A percentile compares a stretch with the other conserved stretches of the same genome.
phyloP scores from a whole-genome alignment of 2,888 invertebrate species.

The Catocala nupta region DNA sequence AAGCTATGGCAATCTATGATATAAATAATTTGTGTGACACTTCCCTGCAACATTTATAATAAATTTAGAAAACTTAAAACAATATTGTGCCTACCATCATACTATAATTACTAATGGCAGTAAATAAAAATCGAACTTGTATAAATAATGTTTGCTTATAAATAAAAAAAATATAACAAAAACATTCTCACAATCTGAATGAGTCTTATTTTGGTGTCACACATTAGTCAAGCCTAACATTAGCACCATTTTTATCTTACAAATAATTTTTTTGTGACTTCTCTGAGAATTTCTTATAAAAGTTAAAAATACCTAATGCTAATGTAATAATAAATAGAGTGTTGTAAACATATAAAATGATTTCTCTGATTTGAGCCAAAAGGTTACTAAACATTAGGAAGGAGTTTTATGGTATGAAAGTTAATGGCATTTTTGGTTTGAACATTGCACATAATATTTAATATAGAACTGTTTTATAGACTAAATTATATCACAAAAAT shows the following conservation, averaged over 20 bases:
- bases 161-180: slow-evolving; percentile 85
- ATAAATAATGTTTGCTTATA: slow-evolving; percentile 85
- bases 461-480: slow-evolving; percentile 77
- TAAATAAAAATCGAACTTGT: slow-evolving; percentile 81
- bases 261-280: slow-evolving; percentile 86
- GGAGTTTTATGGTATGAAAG: slow-evolving; percentile 78
- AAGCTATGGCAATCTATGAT: slow-evolving; percentile 85
- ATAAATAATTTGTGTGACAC: slow-evolving; percentile 83
- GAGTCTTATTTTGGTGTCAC: slow-evolving; percentile 86
- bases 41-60: slow-evolving; percentile 80
- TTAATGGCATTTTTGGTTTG: slow-evolving; percentile 86
- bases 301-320: slow-evolving; percentile 86
- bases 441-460: slow-evolving; percentile 85
- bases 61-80: slow-evolving; percentile 70
- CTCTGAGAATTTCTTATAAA: slow-evolving; percentile 85
- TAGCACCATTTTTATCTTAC: slow-evolving; percentile 86
- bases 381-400: slow-evolving; percentile 70
- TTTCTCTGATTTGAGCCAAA: slow-evolving; percentile 86
- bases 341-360: slow-evolving; percentile 78
- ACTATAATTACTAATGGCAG: slow-evolving; percentile 84
- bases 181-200: slow-evolving; percentile 83
- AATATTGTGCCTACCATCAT: slow-evolving; percentile 71
- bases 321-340: slow-evolving; percentile 85
- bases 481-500: slow-evolving; percentile 74
- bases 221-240: slow-evolving; percentile 86